Evolutionary conservation across 2,888 invertebrate genomes (phyloP).

Genomic region (Orthosia gothica): DNA sequence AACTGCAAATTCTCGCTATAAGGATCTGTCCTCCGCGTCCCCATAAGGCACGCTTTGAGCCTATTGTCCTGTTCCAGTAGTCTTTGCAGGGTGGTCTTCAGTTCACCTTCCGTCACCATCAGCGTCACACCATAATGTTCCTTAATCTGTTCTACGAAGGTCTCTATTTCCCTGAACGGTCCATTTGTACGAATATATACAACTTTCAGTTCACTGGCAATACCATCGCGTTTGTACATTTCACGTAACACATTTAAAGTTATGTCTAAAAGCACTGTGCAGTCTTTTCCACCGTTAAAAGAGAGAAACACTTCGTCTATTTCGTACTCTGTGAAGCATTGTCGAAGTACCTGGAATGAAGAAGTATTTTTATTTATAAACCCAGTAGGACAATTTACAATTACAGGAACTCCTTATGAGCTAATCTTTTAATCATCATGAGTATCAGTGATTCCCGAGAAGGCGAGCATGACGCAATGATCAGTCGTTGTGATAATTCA

Average conservation of each 20-base stretch:
- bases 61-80: constrained; percentile 91
- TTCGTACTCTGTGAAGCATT: constrained; percentile 92
- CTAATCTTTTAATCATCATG: constrained; percentile 3
- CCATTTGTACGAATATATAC: constrained; percentile 96
- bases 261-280: constrained; percentile 95
- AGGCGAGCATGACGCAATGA: constrained; percentile 8
- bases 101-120: constrained; percentile 92
- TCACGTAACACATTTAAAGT: constrained; percentile 80
- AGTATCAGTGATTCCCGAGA: constrained; percentile 1
- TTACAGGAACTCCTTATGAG: constrained; percentile 2
- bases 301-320: constrained; percentile 96
- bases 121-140: constrained; percentile 94
- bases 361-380: constrained; percentile 7
- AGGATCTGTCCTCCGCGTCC: constrained; percentile 97
- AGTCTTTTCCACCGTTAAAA: constrained; percentile 99
- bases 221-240: constrained; percentile 76
- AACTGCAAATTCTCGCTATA: constrained; percentile 93
- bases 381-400: neutral
- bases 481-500: constrained; percentile 6
- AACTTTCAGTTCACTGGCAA: constrained; percentile 91
- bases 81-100: constrained; percentile 93
- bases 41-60: constrained; percentile 97
- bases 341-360: constrained; percentile 91
- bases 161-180: constrained; percentile 96
- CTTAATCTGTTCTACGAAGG: constrained; percentile 94